Conservation (phyloP, 2,797 vertebrate genomes). For the Jordanella pulchra region DNA sequence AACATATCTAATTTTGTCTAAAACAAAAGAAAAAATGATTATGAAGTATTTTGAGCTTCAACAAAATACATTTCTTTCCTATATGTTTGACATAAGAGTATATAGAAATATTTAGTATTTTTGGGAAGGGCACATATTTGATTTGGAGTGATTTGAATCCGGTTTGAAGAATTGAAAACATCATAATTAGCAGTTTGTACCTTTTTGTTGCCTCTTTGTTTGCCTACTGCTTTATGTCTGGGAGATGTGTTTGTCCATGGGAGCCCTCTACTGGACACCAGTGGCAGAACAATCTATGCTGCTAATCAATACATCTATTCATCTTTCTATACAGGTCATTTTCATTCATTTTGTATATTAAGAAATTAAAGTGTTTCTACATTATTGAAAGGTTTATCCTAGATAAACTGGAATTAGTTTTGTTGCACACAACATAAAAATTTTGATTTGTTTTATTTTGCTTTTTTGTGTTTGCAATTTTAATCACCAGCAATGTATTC, state of each 20-base stretch:
- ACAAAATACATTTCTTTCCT: background rate
- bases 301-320: no score
- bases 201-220: background rate
- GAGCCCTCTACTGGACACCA: conserved; percentile 71
- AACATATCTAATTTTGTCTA: background rate
- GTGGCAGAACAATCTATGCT: conserved; percentile 31
- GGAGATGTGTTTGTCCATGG: conserved; percentile 14
- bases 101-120: background rate
- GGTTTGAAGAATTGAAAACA: background rate
- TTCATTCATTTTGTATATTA: no score
- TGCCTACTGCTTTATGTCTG: background rate
- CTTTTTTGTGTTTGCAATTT: background rate
- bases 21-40: background rate
- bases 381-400: no score
- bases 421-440: background rate
- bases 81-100: background rate
- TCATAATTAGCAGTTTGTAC: background rate
- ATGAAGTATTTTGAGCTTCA: background rate
- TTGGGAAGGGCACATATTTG: background rate
- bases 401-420: no score
- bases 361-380: no score
- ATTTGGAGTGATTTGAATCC: background rate
- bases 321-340: no score
- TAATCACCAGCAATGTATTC: background rate
- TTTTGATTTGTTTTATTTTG: background rate